Evolutionary conservation across 2,797 vertebrate species (phyloP).

Genomic region (Vipera latastei): DNA sequence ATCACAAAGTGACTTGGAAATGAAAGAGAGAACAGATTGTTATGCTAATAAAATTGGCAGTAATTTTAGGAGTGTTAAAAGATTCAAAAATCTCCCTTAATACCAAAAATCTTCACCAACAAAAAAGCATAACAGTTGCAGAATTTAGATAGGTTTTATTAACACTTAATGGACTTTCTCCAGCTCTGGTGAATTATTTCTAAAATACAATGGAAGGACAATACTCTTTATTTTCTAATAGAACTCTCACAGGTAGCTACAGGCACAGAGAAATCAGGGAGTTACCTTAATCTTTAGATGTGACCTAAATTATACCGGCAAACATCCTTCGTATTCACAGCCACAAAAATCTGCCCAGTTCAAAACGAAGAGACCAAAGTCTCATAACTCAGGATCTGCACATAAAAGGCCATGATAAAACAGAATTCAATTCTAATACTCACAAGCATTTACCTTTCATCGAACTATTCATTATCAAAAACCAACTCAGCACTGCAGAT

Average conservation of each 20-base stretch:
- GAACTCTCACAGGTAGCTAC: conserved; percentile 5
- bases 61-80: neutral
- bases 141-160: conserved; percentile 11
- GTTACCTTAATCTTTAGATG: neutral
- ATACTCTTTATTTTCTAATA: neutral
- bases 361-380: neutral
- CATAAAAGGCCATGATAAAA: neutral
- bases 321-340: neutral
- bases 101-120: neutral
- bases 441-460: neutral
- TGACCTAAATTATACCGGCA: neutral
- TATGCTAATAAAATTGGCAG: neutral
- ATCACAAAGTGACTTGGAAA: neutral
- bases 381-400: neutral
- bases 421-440: neutral
- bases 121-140: neutral
- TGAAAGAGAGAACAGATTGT: neutral
- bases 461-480: neutral
- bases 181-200: conserved; percentile 22
- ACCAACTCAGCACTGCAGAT: neutral
- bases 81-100: neutral
- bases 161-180: conserved; percentile 28
- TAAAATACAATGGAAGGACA: neutral
- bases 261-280: conserved; percentile 6
- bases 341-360: neutral